phyloP scores from a whole-genome alignment of 1,140 invertebrate species.

The Drosophila quadrilineata region DNA sequence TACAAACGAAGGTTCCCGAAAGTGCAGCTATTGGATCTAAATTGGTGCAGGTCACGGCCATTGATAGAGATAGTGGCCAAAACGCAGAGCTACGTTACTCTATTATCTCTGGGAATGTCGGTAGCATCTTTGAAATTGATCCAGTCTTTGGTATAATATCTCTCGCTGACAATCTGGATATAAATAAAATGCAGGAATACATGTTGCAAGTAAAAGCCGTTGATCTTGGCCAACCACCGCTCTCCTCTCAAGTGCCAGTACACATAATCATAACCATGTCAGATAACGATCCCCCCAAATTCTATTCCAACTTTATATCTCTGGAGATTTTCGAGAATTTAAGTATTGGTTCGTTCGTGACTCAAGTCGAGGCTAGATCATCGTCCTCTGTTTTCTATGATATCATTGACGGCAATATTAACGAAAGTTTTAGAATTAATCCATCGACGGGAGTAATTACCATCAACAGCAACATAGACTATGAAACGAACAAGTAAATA shows the following conservation, averaged over 20 bases:
- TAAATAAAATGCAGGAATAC: constrained; percentile 88
- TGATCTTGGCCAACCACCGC: constrained; percentile 89
- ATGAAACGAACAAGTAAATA: constrained; percentile 84
- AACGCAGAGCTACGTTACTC: constrained; percentile 91
- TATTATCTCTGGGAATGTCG: constrained; percentile 92
- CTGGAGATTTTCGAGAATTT: constrained; percentile 94
- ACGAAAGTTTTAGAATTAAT: constrained; percentile 90
- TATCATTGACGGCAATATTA: constrained; percentile 89
- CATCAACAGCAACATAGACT: constrained; percentile 89
- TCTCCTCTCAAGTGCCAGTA: constrained; percentile 90
- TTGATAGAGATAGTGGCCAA: constrained; percentile 90
- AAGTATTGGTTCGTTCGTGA: constrained; percentile 88
- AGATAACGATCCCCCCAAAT: constrained; percentile 92
- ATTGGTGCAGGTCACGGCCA: constrained; percentile 88
- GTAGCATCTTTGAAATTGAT: constrained; percentile 91
- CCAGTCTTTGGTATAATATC: constrained; percentile 88
- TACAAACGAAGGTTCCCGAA: constrained; percentile 89
- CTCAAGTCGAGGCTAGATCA: constrained; percentile 89
- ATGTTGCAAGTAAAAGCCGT: constrained; percentile 91
- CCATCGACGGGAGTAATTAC: constrained; percentile 92
- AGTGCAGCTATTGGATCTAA: constrained; percentile 88
- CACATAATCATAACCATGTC: constrained; percentile 94
- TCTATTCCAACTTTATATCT: constrained; percentile 85
- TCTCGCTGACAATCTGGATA: constrained; percentile 88
- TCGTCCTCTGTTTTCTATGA: constrained; percentile 91